Percentiles rank a stretch among this genome's conserved stretches.
Conservation (phyloP, 2,113 vertebrate species). For the Microcebus lehilahytsara region DNA sequence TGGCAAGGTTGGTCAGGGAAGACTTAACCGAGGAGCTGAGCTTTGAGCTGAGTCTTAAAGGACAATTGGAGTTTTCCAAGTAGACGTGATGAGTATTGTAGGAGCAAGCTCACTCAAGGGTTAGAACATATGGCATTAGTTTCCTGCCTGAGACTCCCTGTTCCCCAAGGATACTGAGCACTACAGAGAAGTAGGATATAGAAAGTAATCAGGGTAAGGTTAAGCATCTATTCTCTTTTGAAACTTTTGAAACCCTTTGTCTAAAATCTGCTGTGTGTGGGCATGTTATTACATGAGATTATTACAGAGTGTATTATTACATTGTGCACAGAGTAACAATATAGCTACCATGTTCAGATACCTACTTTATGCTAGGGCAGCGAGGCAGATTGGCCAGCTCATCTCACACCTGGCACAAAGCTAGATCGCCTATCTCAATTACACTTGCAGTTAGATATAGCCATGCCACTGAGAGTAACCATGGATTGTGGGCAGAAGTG, state of each 20-base stretch:
- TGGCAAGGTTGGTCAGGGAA: too few relatives aligned
- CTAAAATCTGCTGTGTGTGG: neutral
- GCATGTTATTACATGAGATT: neutral
- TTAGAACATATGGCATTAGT: too few relatives aligned
- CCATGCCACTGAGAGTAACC: too few relatives aligned
- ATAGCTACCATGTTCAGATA: neutral
- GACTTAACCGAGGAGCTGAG: neutral
- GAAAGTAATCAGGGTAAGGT: neutral
- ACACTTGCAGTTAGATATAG: neutral
- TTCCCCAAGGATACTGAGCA: neutral
- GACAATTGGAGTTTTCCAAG: neutral
- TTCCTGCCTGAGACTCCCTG: neutral
- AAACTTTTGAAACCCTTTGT: neutral
- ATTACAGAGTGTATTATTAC: neutral
- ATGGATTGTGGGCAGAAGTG: neutral
- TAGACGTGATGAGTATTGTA: accelerated
- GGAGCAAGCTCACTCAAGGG: accelerated
- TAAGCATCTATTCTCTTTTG: neutral
- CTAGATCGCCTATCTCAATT: neutral
- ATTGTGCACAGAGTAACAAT: neutral
- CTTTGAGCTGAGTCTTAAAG: neutral
- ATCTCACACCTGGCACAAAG: neutral
- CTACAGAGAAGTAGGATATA: neutral
- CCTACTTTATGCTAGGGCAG: neutral
- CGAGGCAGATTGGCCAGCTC: neutral